phyloP scores from a whole-genome alignment of 1,140 invertebrate genomes.

The Drosophila kanapiae region DNA sequence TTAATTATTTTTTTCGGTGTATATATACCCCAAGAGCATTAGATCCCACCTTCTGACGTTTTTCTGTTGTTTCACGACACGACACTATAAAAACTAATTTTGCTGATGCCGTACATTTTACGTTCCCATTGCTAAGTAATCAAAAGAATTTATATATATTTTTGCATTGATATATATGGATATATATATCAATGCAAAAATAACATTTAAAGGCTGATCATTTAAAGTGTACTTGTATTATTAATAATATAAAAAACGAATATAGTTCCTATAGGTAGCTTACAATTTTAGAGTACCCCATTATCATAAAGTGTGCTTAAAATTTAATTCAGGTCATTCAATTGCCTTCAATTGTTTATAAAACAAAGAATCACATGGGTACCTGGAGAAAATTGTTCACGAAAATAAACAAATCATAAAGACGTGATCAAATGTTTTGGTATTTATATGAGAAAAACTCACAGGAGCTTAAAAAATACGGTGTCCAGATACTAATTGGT shows the following conservation, averaged over 20 bases:
- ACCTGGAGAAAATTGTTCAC: constrained; percentile 7
- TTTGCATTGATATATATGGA: too few species aligned
- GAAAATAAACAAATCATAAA: constrained; percentile 41
- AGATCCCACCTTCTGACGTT: constrained; percentile 28
- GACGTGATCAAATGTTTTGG: constrained; percentile 17
- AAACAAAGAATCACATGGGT: constrained; percentile 4
- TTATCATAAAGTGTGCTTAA: background rate
- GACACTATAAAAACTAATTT: constrained; percentile 51
- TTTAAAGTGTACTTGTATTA: background rate
- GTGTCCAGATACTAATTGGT: constrained; percentile 18
- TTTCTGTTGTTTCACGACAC: constrained; percentile 70
- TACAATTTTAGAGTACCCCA: background rate
- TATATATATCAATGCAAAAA: constrained; percentile 1
- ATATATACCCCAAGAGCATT: constrained; percentile 1
- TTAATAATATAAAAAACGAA: background rate
- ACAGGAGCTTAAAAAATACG: background rate
- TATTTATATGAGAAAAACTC: constrained; percentile 4
- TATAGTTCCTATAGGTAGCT: background rate
- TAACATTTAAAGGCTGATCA: background rate
- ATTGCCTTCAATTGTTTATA: constrained; percentile 29
- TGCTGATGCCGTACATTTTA: constrained; percentile 8
- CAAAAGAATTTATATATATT: background rate
- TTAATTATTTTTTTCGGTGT: background rate
- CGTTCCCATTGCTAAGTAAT: constrained; percentile 2
- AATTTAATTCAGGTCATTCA: constrained; percentile 1